Evolutionary conservation across 2,888 invertebrate genomes (phyloP).

Genomic region (Rhynchonema sp.): DNA sequence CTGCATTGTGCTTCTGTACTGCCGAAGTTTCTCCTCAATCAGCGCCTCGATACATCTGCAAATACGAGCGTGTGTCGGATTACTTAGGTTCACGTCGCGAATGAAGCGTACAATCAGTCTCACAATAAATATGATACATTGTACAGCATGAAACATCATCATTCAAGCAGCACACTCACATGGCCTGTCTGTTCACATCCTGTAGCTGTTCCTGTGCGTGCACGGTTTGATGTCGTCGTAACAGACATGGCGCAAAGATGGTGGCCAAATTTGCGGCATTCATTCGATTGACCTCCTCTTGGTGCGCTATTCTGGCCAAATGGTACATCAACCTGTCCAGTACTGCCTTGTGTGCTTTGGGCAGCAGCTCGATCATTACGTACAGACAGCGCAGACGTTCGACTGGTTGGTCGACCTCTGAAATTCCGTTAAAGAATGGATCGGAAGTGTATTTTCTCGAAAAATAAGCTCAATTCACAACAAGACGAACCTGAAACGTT

Average conservation of each 20-base stretch:
- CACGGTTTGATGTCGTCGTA: slow-evolving; percentile 62
- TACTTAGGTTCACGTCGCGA: too few relatives aligned
- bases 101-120: too few relatives aligned
- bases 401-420: slow-evolving; percentile 54
- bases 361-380: slow-evolving; percentile 65
- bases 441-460: too few relatives aligned
- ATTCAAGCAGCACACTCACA: slow-evolving; percentile 29
- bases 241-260: slow-evolving; percentile 80
- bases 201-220: slow-evolving; percentile 65
- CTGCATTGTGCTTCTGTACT: slow-evolving; percentile 61
- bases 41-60: slow-evolving; percentile 61
- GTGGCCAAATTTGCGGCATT: slow-evolving; percentile 71
- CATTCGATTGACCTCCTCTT: slow-evolving; percentile 70
- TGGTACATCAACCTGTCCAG: slow-evolving; percentile 81
- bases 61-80: too few relatives aligned
- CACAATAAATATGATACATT: too few relatives aligned
- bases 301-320: slow-evolving; percentile 44
- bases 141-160: too few relatives aligned
- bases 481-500: slow-evolving; percentile 45
- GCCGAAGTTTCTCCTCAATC: slow-evolving; percentile 59
- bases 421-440: slow-evolving; percentile 4
- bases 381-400: slow-evolving; percentile 66
- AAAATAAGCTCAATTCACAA: not conserved
- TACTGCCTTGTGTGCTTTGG: slow-evolving; percentile 57
- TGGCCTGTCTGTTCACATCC: slow-evolving; percentile 69